Evolutionary conservation across 2,797 vertebrate genomes (phyloP), one percentile per base, ranked within the genome.

Genomic region (Emys orbicularis): DNA sequence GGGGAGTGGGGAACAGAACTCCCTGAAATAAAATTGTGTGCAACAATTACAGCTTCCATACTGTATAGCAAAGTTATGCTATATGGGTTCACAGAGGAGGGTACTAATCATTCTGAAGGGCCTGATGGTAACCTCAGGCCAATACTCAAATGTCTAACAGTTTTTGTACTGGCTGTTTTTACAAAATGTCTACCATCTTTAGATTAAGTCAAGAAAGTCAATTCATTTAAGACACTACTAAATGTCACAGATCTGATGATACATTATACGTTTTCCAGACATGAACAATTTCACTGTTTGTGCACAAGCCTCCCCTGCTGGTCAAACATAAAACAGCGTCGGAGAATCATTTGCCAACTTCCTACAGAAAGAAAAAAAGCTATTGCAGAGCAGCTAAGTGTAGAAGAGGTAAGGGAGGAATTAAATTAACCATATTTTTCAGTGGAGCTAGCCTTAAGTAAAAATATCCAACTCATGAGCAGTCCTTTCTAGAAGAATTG

Each of bases 1-100:
- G 0, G 16, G 50, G 5, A 0, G 0, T 12, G 81, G 57, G 83
- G 41, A 83, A 34, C 57, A 59, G 4, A 54, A 12, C 34, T 90
- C 34, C 52, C 49, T 31, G 25, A 52, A 77, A 76, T 25, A 50
- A 80, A 41, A 47, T 2, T 1, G 1, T 49, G 27, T 49, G 74
- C 74, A 77, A 56, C 77, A 91, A 34, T 37, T n/a, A 31, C 53
- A 56, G 21, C 10, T 81, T 53, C 77, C 9, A 8, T 8, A 0
- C 0, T 37, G 29, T 86, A 80, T 41, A 83, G 41, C 80, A 92
- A 56, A 85, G 61, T 72, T 88, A 0, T 27, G 82, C 77, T 31
- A 0, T 7, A 12, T 53, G 54, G 50, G 65, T 81, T n/a, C 29
- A 19, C 41, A 4, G 61, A 86, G 15, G 47, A 86, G 83, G 85